These are phyloP conservation scores for Onychomys arenicola DNA, from an alignment of 2,797 vertebrate genomes.

Conservation along the genomic window DNA sequence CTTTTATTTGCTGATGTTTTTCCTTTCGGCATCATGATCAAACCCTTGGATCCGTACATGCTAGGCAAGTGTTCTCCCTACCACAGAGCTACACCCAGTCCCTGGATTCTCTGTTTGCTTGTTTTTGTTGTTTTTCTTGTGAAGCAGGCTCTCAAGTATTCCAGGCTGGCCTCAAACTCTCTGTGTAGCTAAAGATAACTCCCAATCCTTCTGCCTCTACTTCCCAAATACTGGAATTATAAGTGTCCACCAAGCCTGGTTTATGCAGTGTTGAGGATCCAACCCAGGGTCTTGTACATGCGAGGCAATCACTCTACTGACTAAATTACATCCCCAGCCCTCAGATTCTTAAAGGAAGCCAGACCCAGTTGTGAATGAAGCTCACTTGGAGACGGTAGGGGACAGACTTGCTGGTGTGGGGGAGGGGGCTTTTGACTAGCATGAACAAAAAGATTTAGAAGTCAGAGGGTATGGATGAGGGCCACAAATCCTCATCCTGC, in stretches of 20 bases:
- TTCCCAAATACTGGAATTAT: neutral
- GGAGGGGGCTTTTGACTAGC: neutral
- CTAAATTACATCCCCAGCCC: neutral
- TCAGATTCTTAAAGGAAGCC: neutral
- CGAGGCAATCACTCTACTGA: neutral
- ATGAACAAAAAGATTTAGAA: neutral
- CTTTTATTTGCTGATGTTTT: neutral
- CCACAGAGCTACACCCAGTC: neutral
- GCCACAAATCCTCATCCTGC: neutral
- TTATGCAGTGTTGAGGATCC: neutral
- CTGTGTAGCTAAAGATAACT: neutral
- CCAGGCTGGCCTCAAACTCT: neutral
- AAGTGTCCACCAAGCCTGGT: neutral
- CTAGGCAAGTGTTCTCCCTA: neutral
- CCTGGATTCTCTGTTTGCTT: neutral
- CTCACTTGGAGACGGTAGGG: neutral
- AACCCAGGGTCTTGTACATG: neutral
- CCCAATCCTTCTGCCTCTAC: neutral
- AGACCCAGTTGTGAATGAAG: neutral
- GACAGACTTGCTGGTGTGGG: neutral
- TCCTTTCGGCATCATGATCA: too few species aligned
- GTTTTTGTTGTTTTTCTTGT: neutral
- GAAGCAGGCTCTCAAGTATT: neutral
- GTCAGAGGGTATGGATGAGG: neutral
- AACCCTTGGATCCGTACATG: neutral